Percentiles rank a stretch among this genome's conserved stretches.
Conservation (phyloP, 2,113 vertebrate species). For the Mesocricetus auratus region DNA sequence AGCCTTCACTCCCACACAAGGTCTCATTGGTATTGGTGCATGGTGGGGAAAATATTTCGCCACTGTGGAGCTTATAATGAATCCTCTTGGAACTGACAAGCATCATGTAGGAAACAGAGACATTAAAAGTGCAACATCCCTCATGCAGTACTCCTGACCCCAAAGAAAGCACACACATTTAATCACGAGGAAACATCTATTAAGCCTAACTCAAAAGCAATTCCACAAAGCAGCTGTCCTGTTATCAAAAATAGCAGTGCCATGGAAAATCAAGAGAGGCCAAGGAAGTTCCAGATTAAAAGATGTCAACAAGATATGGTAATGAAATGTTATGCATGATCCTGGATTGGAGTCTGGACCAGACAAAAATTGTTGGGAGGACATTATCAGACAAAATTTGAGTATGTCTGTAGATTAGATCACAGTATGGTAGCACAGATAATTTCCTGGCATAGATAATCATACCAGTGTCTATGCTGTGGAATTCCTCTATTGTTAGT, state of each 20-base stretch:
- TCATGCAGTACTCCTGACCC: background rate
- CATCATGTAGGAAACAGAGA: background rate
- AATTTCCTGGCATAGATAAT: constrained; percentile 7
- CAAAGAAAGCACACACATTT: background rate
- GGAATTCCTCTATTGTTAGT: background rate
- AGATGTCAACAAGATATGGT: background rate
- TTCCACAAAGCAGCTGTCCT: background rate
- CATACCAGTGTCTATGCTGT: background rate
- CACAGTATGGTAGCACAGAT: background rate
- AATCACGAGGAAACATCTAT: constrained; percentile 11
- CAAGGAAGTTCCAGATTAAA: constrained; percentile 29
- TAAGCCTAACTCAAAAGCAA: constrained; percentile 43
- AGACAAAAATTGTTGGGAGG: background rate
- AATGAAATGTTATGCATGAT: background rate
- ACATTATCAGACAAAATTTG: background rate
- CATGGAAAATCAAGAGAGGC: background rate
- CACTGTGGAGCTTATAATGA: background rate
- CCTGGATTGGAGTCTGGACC: background rate
- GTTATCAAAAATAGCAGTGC: background rate
- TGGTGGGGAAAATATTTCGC: background rate
- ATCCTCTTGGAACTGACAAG: background rate
- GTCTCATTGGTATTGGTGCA: background rate
- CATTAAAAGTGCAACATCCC: background rate
- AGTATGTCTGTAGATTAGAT: constrained; percentile 34
- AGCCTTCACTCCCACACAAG: background rate